Evolutionary conservation across 1,140 invertebrate species (phyloP).

Genomic region (Anastrepha ludens): DNA sequence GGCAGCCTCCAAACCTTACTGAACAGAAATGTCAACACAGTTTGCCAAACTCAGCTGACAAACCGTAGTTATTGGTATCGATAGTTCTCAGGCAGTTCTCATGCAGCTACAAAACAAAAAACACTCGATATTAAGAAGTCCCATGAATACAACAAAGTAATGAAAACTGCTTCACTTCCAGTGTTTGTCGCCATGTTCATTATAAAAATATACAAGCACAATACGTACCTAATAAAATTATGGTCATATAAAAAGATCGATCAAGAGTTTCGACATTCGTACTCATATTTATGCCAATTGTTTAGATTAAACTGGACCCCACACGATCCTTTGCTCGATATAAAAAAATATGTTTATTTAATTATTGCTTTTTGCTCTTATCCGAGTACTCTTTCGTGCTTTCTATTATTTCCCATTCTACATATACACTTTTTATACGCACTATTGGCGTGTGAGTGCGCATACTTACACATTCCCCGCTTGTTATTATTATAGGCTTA

Average conservation of each 20-base stretch:
- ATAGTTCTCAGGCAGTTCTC: too few species aligned
- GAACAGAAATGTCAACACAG: too few species aligned
- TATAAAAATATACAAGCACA: slow-evolving; percentile 15
- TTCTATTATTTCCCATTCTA: background rate
- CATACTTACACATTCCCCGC: slow-evolving; percentile 1
- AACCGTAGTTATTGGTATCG: too few species aligned
- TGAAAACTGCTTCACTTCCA: background rate
- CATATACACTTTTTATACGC: background rate
- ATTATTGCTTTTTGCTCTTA: slow-evolving; percentile 27
- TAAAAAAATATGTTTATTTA: slow-evolving; percentile 37
- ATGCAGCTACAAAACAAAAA: too few species aligned
- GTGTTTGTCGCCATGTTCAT: slow-evolving; percentile 4
- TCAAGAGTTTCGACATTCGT: background rate
- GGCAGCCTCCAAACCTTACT: too few species aligned
- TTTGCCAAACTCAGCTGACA: too few species aligned
- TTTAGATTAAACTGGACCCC: slow-evolving; percentile 24
- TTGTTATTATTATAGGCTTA: slow-evolving; percentile 51
- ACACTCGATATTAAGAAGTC: too few species aligned
- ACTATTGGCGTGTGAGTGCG: background rate
- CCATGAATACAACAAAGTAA: slow-evolving; percentile 19
- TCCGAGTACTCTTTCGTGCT: background rate
- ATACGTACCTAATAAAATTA: background rate
- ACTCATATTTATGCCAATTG: slow-evolving; percentile 5
- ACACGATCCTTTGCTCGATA: slow-evolving; percentile 3
- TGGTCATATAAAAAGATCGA: background rate